phyloP scores from a whole-genome alignment of 2,888 invertebrate genomes.

The Drosophila eohydei region DNA sequence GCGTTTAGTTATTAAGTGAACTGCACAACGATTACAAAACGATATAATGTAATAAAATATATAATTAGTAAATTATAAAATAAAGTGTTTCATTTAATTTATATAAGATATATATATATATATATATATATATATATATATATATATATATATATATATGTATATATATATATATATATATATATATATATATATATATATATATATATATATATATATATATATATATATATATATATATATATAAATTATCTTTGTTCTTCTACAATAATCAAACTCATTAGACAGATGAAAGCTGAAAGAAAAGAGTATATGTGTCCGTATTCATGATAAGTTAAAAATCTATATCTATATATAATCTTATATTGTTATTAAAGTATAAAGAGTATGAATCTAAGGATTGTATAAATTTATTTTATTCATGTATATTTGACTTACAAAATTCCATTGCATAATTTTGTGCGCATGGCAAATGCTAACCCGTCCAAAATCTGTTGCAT shows the following conservation, averaged over 20 bases:
- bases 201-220: background rate
- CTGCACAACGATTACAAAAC: conserved; percentile 66
- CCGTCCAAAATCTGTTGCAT: background rate
- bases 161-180: background rate
- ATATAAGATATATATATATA: background rate
- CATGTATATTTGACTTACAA: no score
- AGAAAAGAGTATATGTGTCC: no score
- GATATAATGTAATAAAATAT: conserved; percentile 62
- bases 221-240: background rate
- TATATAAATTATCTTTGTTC: background rate
- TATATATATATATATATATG: no score
- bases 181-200: background rate
- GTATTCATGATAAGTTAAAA: no score
- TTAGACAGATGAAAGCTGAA: no score
- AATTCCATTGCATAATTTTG: conserved; percentile 2
- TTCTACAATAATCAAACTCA: no score
- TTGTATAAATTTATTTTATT: no score
- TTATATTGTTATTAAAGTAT: no score
- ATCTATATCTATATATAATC: no score
- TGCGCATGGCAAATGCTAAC: rapidly evolving
- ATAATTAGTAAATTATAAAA: conserved; percentile 51
- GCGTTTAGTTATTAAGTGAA: conserved; percentile 50
- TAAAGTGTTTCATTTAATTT: background rate
- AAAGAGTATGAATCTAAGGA: no score
- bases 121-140: no score